Conservation (phyloP, 2,888 invertebrate species). For the Falcaria lacertinaria region DNA sequence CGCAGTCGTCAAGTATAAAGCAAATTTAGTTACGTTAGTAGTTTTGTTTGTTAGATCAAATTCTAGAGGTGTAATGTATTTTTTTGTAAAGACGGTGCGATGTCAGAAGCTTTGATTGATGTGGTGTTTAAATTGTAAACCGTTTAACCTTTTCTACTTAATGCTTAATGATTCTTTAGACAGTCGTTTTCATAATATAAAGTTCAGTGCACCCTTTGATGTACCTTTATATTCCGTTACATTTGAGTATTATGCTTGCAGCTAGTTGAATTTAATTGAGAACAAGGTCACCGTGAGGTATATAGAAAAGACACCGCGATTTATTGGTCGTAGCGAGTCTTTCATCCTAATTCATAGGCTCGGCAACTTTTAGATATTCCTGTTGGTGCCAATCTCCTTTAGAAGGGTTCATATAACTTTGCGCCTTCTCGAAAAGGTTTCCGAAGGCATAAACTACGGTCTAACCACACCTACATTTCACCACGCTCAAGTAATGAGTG, state of each 20-base stretch:
- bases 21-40: neutral
- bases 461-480: too few species aligned
- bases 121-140: neutral
- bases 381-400: too few species aligned
- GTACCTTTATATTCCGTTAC: neutral
- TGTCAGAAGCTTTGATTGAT: constrained; percentile 2
- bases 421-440: too few species aligned
- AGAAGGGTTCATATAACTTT: too few species aligned
- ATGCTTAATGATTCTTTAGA: neutral
- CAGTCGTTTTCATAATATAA: neutral
- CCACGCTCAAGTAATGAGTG: too few species aligned
- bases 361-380: too few species aligned
- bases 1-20: too few species aligned
- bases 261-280: neutral
- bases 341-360: too few species aligned
- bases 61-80: neutral
- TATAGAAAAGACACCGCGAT: too few species aligned
- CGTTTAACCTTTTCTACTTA: neutral
- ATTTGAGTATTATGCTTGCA: neutral
- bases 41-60: neutral
- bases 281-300: too few species aligned
- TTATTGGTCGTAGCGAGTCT: too few species aligned
- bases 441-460: too few species aligned
- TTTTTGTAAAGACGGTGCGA: neutral
- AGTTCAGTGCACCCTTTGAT: neutral